These are phyloP conservation scores for Antitype chi DNA, from an alignment of 2,888 invertebrate species.

Conservation along the genomic window DNA sequence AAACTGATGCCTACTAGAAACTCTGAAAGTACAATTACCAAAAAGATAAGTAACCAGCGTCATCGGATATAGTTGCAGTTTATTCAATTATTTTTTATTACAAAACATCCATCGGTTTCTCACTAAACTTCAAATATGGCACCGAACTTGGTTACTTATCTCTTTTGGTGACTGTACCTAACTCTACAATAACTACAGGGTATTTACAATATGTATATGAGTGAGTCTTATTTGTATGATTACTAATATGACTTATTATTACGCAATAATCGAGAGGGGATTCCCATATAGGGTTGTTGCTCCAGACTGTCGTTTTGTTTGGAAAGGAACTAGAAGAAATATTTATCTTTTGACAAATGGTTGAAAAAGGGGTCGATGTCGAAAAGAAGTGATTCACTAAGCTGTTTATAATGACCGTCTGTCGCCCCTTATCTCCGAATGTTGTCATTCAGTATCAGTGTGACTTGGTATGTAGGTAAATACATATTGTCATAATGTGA, in stretches of 20 bases:
- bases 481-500: slow-evolving; percentile 24
- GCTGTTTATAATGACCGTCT: slow-evolving; percentile 52
- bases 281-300: slow-evolving; percentile 14
- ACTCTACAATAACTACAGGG: background rate
- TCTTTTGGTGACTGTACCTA: too few species aligned
- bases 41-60: too few species aligned
- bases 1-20: too few species aligned
- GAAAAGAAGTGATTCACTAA: slow-evolving; percentile 14
- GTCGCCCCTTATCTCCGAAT: slow-evolving; percentile 42
- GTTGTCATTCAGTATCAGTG: slow-evolving; percentile 43
- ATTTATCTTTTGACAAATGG: slow-evolving; percentile 34
- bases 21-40: too few species aligned
- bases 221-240: background rate
- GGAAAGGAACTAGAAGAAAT: background rate
- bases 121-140: too few species aligned
- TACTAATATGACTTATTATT: slow-evolving; percentile 1
- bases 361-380: slow-evolving; percentile 6
- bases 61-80: too few species aligned
- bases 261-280: background rate
- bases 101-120: too few species aligned
- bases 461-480: slow-evolving; percentile 24
- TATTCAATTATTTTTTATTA: too few species aligned
- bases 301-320: slow-evolving; percentile 4
- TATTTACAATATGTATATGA: background rate
- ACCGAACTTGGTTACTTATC: too few species aligned